Conservation (phyloP, 2,888 invertebrate genomes). For the Heliconius sara region DNA sequence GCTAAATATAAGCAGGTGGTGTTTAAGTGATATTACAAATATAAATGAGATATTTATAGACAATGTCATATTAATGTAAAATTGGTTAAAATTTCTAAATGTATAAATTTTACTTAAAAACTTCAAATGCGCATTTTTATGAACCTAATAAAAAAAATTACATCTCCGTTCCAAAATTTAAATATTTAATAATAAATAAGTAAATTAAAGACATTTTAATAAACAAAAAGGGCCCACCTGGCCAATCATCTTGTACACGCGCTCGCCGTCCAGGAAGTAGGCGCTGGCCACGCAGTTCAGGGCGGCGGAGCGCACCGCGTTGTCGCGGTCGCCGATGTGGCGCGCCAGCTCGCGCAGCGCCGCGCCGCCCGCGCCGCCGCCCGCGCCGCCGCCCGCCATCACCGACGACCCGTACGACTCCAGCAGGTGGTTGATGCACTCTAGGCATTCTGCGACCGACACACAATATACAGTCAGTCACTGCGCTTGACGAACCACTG, state of each 20-base stretch:
- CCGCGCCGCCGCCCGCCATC: conserved; percentile 91
- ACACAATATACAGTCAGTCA: background rate
- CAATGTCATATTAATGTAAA: background rate
- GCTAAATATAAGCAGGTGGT: background rate
- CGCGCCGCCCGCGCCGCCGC: conserved; percentile 92
- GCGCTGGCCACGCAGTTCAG: conserved; percentile 96
- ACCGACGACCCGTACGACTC: conserved; percentile 93
- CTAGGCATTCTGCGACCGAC: conserved; percentile 90
- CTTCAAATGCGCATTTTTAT: no score
- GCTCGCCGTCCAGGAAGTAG: conserved; percentile 95
- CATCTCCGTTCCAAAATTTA: no score
- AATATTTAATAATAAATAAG: no score
- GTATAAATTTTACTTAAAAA: no score
- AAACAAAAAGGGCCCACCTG: conserved; percentile 80
- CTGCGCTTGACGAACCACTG: no score
- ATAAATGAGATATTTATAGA: background rate
- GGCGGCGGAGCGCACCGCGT: conserved; percentile 97
- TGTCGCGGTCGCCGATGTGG: conserved; percentile 98
- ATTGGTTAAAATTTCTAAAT: no score
- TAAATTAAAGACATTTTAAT: no score
- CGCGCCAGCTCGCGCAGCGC: conserved; percentile 95
- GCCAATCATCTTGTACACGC: conserved; percentile 95
- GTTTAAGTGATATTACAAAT: background rate
- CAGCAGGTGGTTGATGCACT: conserved; percentile 93
- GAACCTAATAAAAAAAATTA: no score